phyloP scores from a whole-genome alignment of 2,797 vertebrate genomes.

The Pelochelys cantorii region DNA sequence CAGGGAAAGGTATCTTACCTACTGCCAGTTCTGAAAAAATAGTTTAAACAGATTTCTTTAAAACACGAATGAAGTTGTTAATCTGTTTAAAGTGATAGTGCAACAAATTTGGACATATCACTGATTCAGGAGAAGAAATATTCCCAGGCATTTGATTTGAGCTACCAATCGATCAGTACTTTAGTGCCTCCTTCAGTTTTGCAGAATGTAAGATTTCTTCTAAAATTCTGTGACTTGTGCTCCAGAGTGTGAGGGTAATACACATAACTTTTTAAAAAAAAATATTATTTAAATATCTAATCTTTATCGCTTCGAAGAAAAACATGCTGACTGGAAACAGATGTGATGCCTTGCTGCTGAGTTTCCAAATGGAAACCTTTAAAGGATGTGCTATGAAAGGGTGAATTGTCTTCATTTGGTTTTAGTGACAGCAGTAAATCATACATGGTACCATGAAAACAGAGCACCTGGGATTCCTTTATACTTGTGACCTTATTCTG shows the following conservation, averaged over 20 bases:
- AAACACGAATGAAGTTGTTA: neutral
- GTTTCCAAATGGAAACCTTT: neutral
- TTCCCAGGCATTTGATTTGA: neutral
- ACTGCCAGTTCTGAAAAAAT: neutral
- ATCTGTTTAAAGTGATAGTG: neutral
- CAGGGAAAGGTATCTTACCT: too few relatives aligned
- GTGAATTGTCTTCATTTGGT: neutral
- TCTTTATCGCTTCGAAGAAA: neutral
- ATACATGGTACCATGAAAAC: neutral
- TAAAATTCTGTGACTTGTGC: neutral
- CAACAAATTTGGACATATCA: neutral
- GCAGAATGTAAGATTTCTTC: neutral
- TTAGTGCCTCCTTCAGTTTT: neutral
- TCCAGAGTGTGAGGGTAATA: neutral
- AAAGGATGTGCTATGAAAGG: neutral
- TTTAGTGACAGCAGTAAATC: neutral
- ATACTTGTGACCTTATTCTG: accelerated
- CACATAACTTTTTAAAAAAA: too few relatives aligned
- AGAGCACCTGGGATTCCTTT: neutral
- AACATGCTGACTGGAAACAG: accelerated
- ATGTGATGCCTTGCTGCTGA: neutral
- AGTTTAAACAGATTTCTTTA: neutral
- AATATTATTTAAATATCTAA: neutral
- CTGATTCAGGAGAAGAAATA: neutral
- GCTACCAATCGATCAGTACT: neutral